These are phyloP conservation scores for Eira barbara DNA, from an alignment of 2,113 vertebrate genomes.

Conservation along the genomic window DNA sequence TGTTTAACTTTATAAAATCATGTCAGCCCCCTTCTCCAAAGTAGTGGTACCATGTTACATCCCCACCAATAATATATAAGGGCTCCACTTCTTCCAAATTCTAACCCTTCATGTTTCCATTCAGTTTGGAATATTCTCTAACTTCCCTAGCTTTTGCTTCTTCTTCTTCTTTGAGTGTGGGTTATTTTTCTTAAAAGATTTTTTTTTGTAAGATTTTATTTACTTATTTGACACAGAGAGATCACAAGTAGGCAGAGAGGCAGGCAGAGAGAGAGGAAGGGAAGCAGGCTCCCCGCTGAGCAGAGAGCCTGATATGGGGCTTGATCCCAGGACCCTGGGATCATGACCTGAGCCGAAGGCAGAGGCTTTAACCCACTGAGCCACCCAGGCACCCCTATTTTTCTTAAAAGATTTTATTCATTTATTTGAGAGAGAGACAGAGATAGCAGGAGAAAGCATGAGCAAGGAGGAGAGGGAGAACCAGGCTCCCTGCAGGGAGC, in stretches of 20 bases:
- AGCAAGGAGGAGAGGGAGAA: too few relatives aligned
- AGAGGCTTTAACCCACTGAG: too few relatives aligned
- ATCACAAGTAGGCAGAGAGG: too few relatives aligned
- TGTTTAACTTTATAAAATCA: neutral
- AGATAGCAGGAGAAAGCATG: neutral
- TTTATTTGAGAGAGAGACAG: neutral
- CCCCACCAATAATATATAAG: neutral
- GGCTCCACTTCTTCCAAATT: neutral
- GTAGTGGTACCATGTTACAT: neutral
- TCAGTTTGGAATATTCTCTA: neutral
- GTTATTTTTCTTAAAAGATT: neutral
- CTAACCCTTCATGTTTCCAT: neutral
- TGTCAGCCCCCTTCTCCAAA: neutral
- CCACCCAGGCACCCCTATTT: too few relatives aligned
- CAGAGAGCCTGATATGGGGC: too few relatives aligned
- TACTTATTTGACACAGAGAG: too few relatives aligned
- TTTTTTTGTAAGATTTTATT: too few relatives aligned
- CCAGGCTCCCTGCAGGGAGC: too few relatives aligned
- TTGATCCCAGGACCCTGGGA: too few relatives aligned
- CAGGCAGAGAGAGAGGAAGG: too few relatives aligned
- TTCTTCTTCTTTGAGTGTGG: neutral
- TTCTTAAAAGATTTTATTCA: neutral
- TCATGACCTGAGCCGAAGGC: too few relatives aligned
- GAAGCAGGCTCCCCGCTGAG: too few relatives aligned
- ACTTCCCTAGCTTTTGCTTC: neutral